phyloP scores from a whole-genome alignment of 2,888 invertebrate species.

The Drosophila anomelani region DNA sequence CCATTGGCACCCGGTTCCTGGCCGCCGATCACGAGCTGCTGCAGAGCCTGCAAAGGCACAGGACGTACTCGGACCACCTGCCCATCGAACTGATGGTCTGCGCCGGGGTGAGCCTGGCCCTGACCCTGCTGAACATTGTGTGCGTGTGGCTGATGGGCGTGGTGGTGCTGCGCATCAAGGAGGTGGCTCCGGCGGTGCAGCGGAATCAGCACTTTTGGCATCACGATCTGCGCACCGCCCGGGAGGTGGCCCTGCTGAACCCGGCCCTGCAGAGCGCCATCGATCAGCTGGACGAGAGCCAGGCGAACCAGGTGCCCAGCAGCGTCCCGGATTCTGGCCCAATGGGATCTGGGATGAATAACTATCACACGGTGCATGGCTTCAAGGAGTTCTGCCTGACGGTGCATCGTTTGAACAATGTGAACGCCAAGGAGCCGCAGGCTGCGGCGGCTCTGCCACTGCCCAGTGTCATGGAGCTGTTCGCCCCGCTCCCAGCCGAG shows the following conservation, averaged over 20 bases:
- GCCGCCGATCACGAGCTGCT: constrained; percentile 83
- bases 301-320: constrained; percentile 18
- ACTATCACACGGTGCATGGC: constrained; percentile 68
- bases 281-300: constrained; percentile 56
- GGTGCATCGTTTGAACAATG: constrained; percentile 35
- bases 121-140: constrained; percentile 90
- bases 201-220: constrained; percentile 86
- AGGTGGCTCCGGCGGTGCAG: constrained; percentile 86
- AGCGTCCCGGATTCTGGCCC: neutral
- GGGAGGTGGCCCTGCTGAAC: constrained; percentile 85
- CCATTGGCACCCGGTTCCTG: constrained; percentile 85
- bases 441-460: neutral
- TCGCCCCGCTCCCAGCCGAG: constrained; percentile 7
- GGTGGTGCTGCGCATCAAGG: constrained; percentile 89
- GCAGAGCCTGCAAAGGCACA: constrained; percentile 79
- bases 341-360: constrained; percentile 2
- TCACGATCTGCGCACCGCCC: constrained; percentile 87
- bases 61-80: constrained; percentile 86
- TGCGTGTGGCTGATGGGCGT: constrained; percentile 90
- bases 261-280: constrained; percentile 76
- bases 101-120: constrained; percentile 88
- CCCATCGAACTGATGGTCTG: constrained; percentile 87
- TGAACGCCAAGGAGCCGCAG: neutral
- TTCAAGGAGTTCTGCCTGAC: constrained; percentile 64
- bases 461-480: constrained; percentile 56